Evolutionary conservation across 1,140 invertebrate genomes (phyloP), one percentile per base, ranked within the genome.

Genomic region (Euura saliciscinereae): DNA sequence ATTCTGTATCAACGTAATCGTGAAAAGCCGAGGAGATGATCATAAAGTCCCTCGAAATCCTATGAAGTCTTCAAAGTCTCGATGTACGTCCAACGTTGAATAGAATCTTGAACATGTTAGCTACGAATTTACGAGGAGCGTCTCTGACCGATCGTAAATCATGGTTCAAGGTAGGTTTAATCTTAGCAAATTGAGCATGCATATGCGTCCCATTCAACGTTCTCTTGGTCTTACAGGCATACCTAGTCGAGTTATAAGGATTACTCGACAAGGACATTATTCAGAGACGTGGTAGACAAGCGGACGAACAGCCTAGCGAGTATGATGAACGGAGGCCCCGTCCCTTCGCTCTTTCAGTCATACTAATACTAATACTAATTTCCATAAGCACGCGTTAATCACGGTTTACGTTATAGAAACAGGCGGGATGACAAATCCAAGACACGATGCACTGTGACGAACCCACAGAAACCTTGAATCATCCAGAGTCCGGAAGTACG

Each of bases 351-450:
- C 59, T 28, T 44, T 11, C 6, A 28, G 43, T 65, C 42, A 51
- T n/a, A n/a, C 0, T 28, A 0, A 28, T 28, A 28, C 28, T 28
- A 28, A 28, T 4, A 51, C 44, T 43, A 45, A 66, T 51, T 68
- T 65, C 65, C 68, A 68, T 45, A 71, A 73, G 28, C 46, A 45
- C 59, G 42, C 66, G 66, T 67, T 67, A 28, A 13, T 44, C 66
- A 67, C 66, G 66, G 66, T 67, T 67, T 28, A 28, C 28, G 28
- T 28, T 28, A 28, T 28, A 28, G 28, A 28, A 28, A 28, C 28
- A 28, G 28, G 28, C 28, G 28, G 28, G 28, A 28, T 28, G 28
- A 28, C 28, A 28, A 28, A 28, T 28, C 28, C 28, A 28, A 28
- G 28, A 28, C 28, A 28, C 28, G 28, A 28, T 28, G 28, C 28